Evolutionary conservation across 1,140 invertebrate genomes (phyloP).

Genomic region (Uloborus diversus): DNA sequence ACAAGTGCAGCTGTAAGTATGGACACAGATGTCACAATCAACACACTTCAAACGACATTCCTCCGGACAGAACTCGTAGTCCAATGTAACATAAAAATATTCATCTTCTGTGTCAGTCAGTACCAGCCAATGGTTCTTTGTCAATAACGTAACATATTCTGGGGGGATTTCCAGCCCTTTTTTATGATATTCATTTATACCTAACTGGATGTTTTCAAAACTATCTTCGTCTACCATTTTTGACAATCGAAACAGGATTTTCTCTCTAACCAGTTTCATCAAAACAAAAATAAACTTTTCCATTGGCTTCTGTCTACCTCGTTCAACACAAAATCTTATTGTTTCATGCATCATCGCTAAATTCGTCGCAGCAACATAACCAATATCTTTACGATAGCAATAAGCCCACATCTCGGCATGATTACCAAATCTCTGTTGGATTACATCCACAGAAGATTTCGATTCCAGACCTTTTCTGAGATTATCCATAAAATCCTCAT

Average conservation of each 20-base stretch:
- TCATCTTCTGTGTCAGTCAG: background rate
- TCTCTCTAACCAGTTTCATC: constrained; percentile 34
- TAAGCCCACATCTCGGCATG: constrained; percentile 33
- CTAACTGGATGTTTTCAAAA: background rate
- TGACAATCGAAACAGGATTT: constrained; percentile 21
- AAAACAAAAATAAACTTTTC: constrained; percentile 44
- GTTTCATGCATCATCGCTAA: constrained; percentile 14
- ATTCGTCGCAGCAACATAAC: constrained; percentile 7
- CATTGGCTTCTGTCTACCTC: constrained; percentile 19
- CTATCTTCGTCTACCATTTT: constrained; percentile 29
- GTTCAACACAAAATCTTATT: constrained; percentile 13
- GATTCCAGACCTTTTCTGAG: background rate
- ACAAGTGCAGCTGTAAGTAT: constrained; percentile 35
- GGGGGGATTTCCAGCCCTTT: constrained; percentile 12
- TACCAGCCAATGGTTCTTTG: constrained; percentile 24
- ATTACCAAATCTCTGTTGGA: background rate
- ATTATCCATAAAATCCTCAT: background rate
- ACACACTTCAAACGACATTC: constrained; percentile 15
- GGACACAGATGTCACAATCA: constrained; percentile 36
- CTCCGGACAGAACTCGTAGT: constrained; percentile 13
- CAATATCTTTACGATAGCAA: constrained; percentile 28
- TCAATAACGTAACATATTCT: constrained; percentile 1
- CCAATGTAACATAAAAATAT: background rate
- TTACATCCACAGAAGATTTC: background rate
- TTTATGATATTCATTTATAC: constrained; percentile 19